Evolutionary conservation across 2,797 vertebrate species (phyloP), one percentile per base, ranked within the genome.

Genomic region (Sylvilagus floridanus): DNA sequence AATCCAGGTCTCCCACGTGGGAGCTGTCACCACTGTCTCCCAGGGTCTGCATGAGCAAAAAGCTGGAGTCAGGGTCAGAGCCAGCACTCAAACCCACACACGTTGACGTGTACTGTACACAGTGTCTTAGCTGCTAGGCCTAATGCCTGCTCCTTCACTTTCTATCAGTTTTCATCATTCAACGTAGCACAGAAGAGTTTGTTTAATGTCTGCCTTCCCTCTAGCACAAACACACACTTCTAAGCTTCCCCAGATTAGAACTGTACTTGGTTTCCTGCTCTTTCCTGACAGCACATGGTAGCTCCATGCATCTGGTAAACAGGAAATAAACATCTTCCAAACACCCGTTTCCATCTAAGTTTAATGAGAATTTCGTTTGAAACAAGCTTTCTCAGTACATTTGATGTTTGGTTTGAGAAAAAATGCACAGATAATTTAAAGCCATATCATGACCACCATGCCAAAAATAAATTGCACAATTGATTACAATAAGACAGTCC

Each of bases 381-480:
- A 95, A 93, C 28, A 47, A 82, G 63, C 19, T 71, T 72, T 26
- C 24, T 60, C 69, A 37, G 12, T 22, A 81, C 28, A 77, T 42
- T 81, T 4, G 32, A 22, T 79, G 72, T 79, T 86, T 88, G 6
- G 24, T 63, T 22, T 47, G 57, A 78, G 62, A 35, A 87, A 87
- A 72, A 37, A 86, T 63, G 22, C 17, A 85, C 14, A 72, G 13
- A 88, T 62, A 9, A 93, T 57, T 77, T 68, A 82, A 82, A 66
- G 17, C 13, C 78, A 6, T 50, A 52, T 60, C 73, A 81, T 52
- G 35, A 35, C 76, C 11, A 62, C n/a, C 17, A 17, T 26, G 28
- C 81, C 13, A 68, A 91, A 91, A 92, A 54, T 54, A 79, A 78
- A 69, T 50, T 66, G 17, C 42, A 65, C 11, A 91, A 57, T 57